Evolutionary conservation across 2,797 vertebrate genomes (phyloP), one percentile per base, ranked within the genome.

Genomic region (Karalla daura): DNA sequence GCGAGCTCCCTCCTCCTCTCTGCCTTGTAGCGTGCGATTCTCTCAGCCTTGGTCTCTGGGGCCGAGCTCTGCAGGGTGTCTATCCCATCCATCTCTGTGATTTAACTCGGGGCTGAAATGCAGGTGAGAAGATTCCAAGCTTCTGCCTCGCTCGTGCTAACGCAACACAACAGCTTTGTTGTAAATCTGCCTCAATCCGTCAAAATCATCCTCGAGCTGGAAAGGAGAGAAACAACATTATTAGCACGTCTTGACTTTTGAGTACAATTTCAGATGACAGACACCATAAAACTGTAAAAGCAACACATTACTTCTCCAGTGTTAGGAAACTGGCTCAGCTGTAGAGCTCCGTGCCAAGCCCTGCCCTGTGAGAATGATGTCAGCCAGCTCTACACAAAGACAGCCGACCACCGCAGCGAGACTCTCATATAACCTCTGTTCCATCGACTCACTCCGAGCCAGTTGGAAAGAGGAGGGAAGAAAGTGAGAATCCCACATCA

Each of bases 1-100:
- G 93, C 93, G 15, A 95, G 85, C 80, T 94, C 93, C 56, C 93
- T 87, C 68, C 92, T 92, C 67, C 94, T 86, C 37, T 94, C 94
- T 2, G 93, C 94, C 74, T 95, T 95, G 89, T 95, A 95, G 64
- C 92, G 90, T 21, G 94, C 94, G 1, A 95, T 95, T n/a, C 93
- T 88, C 59, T 95, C 94, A 4, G 94, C 94, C 84, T 95, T 94
- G 47, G 92, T 94, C 70, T 95, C 94, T 24, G 81, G 68, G 23
- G 86, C 61, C 3, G 91, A 89, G 75, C 83, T 91, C 78, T 92
- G 89, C 59, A 94, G 81, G 70, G 92, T 81, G 56, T 94, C 92
- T 69, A 94, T 37, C 27, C 81, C 88, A 60, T 93, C 93, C 93
- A 94, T 94, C 45, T 40, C 59, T 6, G 41, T 32, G 25, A 27